phyloP scores from a whole-genome alignment of 2,888 invertebrate genomes.

The Meghimatium bilineatum region DNA sequence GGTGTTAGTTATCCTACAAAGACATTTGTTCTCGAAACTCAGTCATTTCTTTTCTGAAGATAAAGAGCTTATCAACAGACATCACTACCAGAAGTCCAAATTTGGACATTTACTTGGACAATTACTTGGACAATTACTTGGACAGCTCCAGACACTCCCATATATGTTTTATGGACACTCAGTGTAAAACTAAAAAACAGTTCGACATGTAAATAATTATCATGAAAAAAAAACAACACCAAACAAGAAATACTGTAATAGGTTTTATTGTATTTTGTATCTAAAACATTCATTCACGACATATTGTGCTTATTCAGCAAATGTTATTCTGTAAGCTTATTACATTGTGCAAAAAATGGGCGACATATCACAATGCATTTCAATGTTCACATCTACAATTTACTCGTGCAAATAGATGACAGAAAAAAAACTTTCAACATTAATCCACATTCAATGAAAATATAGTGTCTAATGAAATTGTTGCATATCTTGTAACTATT shows the following conservation, averaged over 20 bases:
- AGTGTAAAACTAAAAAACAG: too few species aligned
- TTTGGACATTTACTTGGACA: too few species aligned
- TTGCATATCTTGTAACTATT: neutral
- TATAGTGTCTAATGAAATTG: neutral
- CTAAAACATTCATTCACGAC: slow-evolving; percentile 19
- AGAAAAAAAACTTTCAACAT: neutral
- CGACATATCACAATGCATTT: neutral
- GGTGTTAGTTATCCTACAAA: too few species aligned
- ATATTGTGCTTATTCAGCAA: neutral
- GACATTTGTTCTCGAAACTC: too few species aligned
- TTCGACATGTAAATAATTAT: too few species aligned
- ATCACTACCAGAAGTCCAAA: too few species aligned
- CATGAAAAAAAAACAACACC: neutral
- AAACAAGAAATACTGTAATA: neutral
- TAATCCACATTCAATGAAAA: neutral
- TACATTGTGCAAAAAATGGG: neutral
- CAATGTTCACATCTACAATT: neutral
- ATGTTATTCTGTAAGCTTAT: neutral
- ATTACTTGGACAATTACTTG: too few species aligned
- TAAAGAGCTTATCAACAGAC: too few species aligned
- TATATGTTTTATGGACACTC: too few species aligned
- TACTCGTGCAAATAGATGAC: neutral
- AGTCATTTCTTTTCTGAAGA: too few species aligned
- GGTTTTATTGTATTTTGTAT: slow-evolving; percentile 2
- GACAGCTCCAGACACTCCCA: too few species aligned